Percentiles rank a stretch among this genome's conserved stretches.
Conservation (phyloP, 2,888 invertebrate genomes). For the Oscheius onirici region DNA sequence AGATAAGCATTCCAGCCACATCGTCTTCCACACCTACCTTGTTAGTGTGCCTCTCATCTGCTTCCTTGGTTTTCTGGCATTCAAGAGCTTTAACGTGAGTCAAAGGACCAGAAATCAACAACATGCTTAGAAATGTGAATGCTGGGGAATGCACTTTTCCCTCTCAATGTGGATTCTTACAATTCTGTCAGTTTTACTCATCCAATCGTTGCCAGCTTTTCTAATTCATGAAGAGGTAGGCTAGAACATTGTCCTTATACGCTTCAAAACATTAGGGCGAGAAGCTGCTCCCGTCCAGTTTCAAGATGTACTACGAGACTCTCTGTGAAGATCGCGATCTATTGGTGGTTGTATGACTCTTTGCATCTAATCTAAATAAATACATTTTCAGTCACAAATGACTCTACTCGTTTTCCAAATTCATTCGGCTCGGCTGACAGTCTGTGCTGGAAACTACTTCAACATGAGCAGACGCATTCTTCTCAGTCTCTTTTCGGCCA, state of each 20-base stretch:
- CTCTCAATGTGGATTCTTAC: slow-evolving; percentile 16
- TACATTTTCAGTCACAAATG: slow-evolving; percentile 49
- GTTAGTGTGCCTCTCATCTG: slow-evolving; percentile 13
- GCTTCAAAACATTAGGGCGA: not conserved
- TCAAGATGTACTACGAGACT: slow-evolving; percentile 27
- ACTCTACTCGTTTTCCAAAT: slow-evolving; percentile 55
- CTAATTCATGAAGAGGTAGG: slow-evolving; percentile 19
- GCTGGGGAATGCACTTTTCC: slow-evolving; percentile 25
- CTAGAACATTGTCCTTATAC: not conserved
- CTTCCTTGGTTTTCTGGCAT: slow-evolving; percentile 17
- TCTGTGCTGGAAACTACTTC: slow-evolving; percentile 55
- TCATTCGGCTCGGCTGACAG: slow-evolving; percentile 48
- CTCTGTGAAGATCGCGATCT: slow-evolving; percentile 21
- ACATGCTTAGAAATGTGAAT: slow-evolving; percentile 15
- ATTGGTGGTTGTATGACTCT: slow-evolving; percentile 6
- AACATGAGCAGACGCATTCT: slow-evolving; percentile 54
- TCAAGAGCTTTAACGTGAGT: slow-evolving; percentile 25
- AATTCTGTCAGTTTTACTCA: slow-evolving; percentile 3
- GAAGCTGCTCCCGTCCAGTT: slow-evolving; percentile 8
- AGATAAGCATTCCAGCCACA: not conserved
- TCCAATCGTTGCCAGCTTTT: slow-evolving; percentile 20
- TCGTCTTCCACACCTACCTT: slow-evolving; percentile 22
- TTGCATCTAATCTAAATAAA: not conserved
- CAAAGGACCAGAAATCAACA: not conserved
- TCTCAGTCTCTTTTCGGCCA: slow-evolving; percentile 51